Evolutionary conservation across 2,113 vertebrate species (phyloP).

Genomic region (Saimiri boliviensis): DNA sequence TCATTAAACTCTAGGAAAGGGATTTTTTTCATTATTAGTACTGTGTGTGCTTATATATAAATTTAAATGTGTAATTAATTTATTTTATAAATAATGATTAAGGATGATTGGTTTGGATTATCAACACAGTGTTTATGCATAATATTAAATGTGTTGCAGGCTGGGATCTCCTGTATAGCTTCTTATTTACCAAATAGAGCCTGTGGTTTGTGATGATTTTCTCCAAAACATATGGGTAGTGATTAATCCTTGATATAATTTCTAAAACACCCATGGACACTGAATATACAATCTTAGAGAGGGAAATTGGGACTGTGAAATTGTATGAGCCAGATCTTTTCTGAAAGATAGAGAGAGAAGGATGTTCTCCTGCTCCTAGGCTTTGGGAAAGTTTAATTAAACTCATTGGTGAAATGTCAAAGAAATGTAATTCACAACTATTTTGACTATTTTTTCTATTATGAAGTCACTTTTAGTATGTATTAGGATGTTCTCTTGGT

Average conservation of each 20-base stretch:
- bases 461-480: constrained; percentile 30
- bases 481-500: constrained; percentile 32
- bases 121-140: background rate
- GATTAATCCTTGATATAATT: background rate
- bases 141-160: background rate
- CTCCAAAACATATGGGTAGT: background rate
- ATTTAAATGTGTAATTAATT: background rate
- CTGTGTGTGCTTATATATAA: background rate
- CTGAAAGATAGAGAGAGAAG: background rate
- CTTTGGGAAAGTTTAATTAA: constrained; percentile 46
- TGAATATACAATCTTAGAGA: background rate
- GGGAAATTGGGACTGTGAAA: background rate
- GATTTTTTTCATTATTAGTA: background rate
- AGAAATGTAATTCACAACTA: constrained; percentile 34
- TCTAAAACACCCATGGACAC: background rate
- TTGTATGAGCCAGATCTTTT: background rate
- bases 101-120: background rate
- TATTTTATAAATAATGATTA: constrained; percentile 16
- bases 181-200: background rate
- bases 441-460: background rate
- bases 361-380: background rate
- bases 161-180: background rate
- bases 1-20: background rate
- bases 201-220: background rate
- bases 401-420: background rate